Conservation (phyloP, 2,888 invertebrate genomes). For the Synanthedon myopaeformis region DNA sequence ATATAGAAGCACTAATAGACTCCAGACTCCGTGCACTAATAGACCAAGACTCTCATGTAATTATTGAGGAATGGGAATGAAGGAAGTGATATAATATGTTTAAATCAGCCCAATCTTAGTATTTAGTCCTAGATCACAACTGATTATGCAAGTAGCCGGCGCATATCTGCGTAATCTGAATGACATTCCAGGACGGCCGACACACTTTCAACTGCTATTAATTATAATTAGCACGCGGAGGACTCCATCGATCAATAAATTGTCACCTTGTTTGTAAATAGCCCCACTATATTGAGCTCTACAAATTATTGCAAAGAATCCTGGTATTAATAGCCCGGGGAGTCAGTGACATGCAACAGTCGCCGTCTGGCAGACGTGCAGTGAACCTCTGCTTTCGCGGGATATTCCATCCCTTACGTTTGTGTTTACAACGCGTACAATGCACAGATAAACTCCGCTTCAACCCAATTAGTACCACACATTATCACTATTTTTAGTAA, state of each 20-base stretch:
- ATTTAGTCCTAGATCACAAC: too few species aligned
- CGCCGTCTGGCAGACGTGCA: conserved; percentile 18
- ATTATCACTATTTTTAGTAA: too few species aligned
- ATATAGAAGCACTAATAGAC: too few species aligned
- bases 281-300: conserved; percentile 32
- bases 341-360: conserved; percentile 38
- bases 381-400: conserved; percentile 12
- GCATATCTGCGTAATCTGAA: background rate
- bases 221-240: conserved; percentile 43
- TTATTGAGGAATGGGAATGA: too few species aligned
- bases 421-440: background rate
- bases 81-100: too few species aligned
- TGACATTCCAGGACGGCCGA: conserved; percentile 16
- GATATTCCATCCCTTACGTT: conserved; percentile 24
- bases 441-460: background rate
- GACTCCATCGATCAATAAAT: conserved; percentile 46
- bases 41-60: too few species aligned
- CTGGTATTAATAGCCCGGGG: conserved; percentile 28
- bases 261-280: conserved; percentile 55
- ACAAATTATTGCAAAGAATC: conserved; percentile 35
- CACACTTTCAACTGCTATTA: conserved; percentile 44
- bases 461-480: background rate
- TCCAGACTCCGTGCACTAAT: too few species aligned
- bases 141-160: too few species aligned
- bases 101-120: too few species aligned